Evolutionary conservation across 2,113 vertebrate genomes (phyloP).

Genomic region (Limnothrissa miodon): DNA sequence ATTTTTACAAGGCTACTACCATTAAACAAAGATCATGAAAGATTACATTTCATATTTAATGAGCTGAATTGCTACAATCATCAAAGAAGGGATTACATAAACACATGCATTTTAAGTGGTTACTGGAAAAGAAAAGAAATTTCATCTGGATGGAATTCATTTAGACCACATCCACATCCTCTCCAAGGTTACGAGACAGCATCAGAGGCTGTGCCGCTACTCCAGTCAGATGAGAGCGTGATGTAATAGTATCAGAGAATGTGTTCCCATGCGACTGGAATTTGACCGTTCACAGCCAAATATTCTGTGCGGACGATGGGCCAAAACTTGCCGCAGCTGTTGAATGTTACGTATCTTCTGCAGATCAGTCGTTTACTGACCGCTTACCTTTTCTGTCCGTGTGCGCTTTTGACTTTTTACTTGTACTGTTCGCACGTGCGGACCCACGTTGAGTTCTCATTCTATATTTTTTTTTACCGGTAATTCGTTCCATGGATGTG

Average conservation of each 20-base stretch:
- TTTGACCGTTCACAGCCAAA: conserved; percentile 10
- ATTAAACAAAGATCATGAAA: not conserved
- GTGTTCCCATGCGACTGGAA: not conserved
- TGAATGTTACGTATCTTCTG: conserved; percentile 10
- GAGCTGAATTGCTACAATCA: not conserved
- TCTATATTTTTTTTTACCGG: not conserved
- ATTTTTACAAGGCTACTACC: not conserved
- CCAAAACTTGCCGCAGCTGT: conserved; percentile 11
- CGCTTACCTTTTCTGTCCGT: not conserved
- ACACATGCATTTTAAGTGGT: conserved; percentile 11
- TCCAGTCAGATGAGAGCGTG: not conserved
- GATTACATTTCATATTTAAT: not conserved
- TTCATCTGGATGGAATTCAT: not conserved
- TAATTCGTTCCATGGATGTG: conserved; percentile 13
- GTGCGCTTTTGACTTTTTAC: not conserved
- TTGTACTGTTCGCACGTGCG: not conserved
- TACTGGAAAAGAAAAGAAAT: not conserved
- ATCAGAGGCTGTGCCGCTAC: not conserved
- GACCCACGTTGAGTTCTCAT: not conserved
- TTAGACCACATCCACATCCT: not conserved
- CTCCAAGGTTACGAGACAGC: conserved; percentile 5
- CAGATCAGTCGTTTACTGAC: conserved; percentile 13
- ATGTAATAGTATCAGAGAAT: not conserved
- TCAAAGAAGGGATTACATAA: not conserved
- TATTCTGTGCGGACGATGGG: not conserved